Evolutionary conservation across 2,888 invertebrate species (phyloP).

Genomic region (Cosmia trapezina): DNA sequence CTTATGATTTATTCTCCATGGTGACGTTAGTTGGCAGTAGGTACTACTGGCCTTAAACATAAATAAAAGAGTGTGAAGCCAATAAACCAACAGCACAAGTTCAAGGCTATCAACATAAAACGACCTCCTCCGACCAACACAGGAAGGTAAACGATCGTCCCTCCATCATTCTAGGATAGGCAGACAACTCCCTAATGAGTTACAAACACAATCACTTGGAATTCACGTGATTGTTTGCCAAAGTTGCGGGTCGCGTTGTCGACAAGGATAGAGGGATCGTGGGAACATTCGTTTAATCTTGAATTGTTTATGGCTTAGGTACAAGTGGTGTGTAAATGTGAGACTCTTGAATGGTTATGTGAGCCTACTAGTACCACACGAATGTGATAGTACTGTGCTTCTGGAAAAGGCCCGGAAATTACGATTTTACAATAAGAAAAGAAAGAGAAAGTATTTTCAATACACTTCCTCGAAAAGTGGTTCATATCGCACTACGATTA

Average conservation of each 20-base stretch:
- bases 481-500: too few species aligned
- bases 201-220: constrained; percentile 72
- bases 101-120: constrained; percentile 40
- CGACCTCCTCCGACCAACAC: background rate
- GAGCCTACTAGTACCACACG: constrained; percentile 21
- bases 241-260: constrained; percentile 61
- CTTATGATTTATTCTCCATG: too few species aligned
- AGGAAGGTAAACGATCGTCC: constrained; percentile 33
- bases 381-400: background rate
- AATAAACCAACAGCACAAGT: constrained; percentile 7
- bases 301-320: constrained; percentile 29
- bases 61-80: background rate
- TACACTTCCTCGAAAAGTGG: too few species aligned
- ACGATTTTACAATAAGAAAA: background rate
- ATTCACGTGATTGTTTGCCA: constrained; percentile 68
- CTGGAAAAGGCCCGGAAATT: background rate
- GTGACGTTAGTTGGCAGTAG: too few species aligned
- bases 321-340: background rate
- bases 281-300: constrained; percentile 46
- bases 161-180: constrained; percentile 25
- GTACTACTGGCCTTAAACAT: too few species aligned
- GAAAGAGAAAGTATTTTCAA: too few species aligned
- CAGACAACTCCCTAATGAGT: constrained; percentile 68
- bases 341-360: constrained; percentile 17
- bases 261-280: constrained; percentile 35